A percentile compares a stretch with the other conserved stretches of the same genome.
These are phyloP conservation scores for Silurus meridionalis DNA, from an alignment of 2,113 vertebrate species.

Conservation along the genomic window DNA sequence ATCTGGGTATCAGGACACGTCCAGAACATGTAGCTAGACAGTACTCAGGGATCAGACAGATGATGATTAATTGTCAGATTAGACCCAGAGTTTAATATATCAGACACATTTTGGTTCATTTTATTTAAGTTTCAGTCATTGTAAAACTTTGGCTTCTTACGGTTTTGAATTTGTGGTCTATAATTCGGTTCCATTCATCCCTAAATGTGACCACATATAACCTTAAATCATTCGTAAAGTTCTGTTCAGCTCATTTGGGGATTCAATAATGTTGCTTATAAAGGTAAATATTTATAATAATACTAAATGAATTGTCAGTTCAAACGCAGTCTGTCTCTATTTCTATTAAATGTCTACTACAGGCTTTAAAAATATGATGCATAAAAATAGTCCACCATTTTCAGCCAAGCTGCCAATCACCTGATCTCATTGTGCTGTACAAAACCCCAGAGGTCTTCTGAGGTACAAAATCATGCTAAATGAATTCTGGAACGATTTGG, in stretches of 20 bases:
- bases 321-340: not conserved
- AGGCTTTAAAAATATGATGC: not conserved
- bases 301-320: not conserved
- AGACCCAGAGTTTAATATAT: not conserved
- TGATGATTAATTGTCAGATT: not conserved
- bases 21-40: not conserved
- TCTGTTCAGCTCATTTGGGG: not conserved
- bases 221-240: not conserved
- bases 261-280: not conserved
- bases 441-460: conserved; percentile 6
- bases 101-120: not conserved
- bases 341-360: not conserved
- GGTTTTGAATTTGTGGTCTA: not conserved
- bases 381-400: not conserved
- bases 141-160: not conserved
- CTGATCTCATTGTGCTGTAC: not conserved
- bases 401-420: conserved; percentile 6
- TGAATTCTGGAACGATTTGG: conserved; percentile 15
- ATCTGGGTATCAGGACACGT: not conserved
- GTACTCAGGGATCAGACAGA: too few species aligned
- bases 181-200: not conserved
- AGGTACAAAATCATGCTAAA: not conserved
- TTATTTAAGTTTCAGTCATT: not conserved
- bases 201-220: not conserved
- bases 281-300: not conserved